Conservation (phyloP, 2,888 invertebrate species). For the Eristalis tenax region DNA sequence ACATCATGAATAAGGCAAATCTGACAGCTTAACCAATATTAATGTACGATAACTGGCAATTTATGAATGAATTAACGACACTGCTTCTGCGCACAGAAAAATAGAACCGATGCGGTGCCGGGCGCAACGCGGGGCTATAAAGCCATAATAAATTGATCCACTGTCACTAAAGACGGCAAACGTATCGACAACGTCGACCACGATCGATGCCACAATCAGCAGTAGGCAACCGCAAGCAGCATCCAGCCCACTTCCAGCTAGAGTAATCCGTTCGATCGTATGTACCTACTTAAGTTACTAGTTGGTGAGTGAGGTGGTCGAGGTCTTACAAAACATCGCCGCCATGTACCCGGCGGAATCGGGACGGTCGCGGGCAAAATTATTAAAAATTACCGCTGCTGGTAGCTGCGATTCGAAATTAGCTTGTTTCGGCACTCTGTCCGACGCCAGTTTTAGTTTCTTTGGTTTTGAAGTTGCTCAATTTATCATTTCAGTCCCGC, state of each 20-base stretch:
- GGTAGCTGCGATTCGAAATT: constrained; percentile 40
- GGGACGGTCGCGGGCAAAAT: constrained; percentile 10
- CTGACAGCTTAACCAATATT: constrained; percentile 70
- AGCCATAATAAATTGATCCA: constrained; percentile 55
- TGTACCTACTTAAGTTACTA: not conserved
- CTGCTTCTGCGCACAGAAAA: constrained; percentile 15
- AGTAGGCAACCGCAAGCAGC: not conserved
- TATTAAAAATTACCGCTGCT: constrained; percentile 38
- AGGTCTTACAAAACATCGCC: constrained; percentile 36
- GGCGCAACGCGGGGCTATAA: constrained; percentile 1
- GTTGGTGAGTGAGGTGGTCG: not conserved
- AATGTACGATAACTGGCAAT: constrained; percentile 66
- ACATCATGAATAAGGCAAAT: constrained; percentile 71
- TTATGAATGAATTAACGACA: constrained; percentile 64
- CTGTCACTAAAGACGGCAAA: constrained; percentile 34
- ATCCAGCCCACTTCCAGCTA: not conserved
- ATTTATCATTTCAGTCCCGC: constrained; percentile 29
- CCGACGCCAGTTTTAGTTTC: constrained; percentile 3
- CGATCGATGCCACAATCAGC: constrained; percentile 39
- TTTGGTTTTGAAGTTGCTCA: not conserved
- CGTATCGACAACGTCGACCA: constrained; percentile 37
- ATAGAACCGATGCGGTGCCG: not conserved
- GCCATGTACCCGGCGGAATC: not conserved
- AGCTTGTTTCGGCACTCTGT: constrained; percentile 1
- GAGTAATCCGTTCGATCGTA: not conserved